Conservation (phyloP, 1,140 invertebrate species). For the Reticulitermes speratus region DNA sequence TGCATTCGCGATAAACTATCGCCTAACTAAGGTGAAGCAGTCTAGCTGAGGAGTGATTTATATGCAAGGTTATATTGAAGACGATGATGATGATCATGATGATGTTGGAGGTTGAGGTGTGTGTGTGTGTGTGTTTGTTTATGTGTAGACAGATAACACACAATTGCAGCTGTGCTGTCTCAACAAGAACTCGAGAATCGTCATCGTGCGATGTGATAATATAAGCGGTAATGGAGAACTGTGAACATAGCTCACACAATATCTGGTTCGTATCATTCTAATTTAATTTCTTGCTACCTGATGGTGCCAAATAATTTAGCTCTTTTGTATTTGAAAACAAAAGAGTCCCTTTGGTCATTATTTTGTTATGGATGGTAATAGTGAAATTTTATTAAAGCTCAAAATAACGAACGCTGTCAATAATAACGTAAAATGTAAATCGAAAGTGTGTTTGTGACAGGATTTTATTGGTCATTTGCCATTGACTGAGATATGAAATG, state of each 20-base stretch:
- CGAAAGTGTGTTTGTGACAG: no score
- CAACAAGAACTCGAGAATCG: not conserved
- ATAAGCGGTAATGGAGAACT: not conserved
- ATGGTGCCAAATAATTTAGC: no score
- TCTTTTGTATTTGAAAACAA: no score
- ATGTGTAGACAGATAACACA: not conserved
- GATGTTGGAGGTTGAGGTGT: not conserved
- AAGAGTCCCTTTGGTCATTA: no score
- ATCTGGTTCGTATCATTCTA: no score
- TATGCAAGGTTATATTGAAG: not conserved
- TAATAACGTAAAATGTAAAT: no score
- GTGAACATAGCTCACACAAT: not conserved
- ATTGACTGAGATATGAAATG: no score
- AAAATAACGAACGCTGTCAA: no score
- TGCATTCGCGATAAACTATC: slow-evolving; percentile 4
- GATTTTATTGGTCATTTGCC: no score
- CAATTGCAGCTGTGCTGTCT: not conserved
- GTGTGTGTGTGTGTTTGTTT: not conserved
- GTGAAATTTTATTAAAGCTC: no score
- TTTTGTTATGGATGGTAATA: no score
- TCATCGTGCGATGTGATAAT: not conserved
- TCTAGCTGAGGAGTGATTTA: not conserved
- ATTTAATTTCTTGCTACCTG: no score
- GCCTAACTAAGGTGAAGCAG: not conserved
- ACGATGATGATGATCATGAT: not conserved